Base-by-base conservation (phyloP, 1,140 invertebrate genomes). In the Subanguina moxae region DNA sequence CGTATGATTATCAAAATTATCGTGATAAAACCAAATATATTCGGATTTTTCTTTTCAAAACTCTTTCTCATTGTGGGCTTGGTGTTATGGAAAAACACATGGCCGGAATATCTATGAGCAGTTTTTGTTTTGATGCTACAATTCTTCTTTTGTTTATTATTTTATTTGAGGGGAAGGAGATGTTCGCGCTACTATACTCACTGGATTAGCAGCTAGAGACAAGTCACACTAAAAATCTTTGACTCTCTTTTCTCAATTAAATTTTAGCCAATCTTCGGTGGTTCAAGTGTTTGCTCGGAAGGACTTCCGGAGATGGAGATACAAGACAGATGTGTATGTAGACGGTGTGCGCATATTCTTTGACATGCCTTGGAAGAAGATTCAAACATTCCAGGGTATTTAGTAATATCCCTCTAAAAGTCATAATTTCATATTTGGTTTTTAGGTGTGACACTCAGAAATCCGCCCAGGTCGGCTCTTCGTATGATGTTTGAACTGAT, bases 311-410 rank as follows among this genome's bases (percentile, higher is more conserved):
- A 89, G 92, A 78, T 94, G 92, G 92, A 85, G 92, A 57, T 95
- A 94, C 83, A 88, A 90, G 42, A 82, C 94, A 58, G 92, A 94
- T 76, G 91, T 94, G 3, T 88, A 94, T 72, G 92, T 92, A 13
- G 88, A 94, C 80, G 88, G 89, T 21, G 88, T 88, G 67, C 86
- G 88, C 42, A 85, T 94, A 5, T 95, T 90, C 84, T 95, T 94
- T 80, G 93, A 94, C 83, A 74, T 73, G 71, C 72, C 71, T n/a
- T 74, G 71, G 71, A 73, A 73, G 58, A 74, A 74, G 42, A 74
- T 75, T 62, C 72, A 74, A 67, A 75, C 73, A n/a, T 74, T 74
- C 48, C 70, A 74, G 43, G 71, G 71, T 74, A 65, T 21, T 17
- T 27, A n/a, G n/a, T 87, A 88, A 25, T 25, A 61, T 21, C 17